Conservation (phyloP, 2,113 vertebrate species). For the Hylia prasina region DNA sequence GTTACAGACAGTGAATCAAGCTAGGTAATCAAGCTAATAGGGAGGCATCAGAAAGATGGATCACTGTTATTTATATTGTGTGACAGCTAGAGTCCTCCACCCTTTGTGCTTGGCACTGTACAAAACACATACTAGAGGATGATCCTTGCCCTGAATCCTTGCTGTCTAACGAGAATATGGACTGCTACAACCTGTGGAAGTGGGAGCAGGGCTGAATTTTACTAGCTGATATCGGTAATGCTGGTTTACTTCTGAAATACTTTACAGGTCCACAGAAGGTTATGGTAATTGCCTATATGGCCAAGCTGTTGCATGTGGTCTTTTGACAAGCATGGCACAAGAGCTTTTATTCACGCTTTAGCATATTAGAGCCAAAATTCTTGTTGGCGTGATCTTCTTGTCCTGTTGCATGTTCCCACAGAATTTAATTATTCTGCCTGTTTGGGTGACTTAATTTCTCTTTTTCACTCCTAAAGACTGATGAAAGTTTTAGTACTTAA, state of each 20-base stretch:
- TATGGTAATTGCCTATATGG: not conserved
- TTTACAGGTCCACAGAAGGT: not conserved
- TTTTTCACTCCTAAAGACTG: not conserved
- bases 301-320: not conserved
- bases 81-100: not conserved
- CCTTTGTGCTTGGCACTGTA: not conserved
- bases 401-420: not conserved
- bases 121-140: not conserved
- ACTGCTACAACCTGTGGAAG: not conserved
- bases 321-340: not conserved
- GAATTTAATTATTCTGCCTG: not conserved
- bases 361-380: not conserved
- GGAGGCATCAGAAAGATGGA: constrained; percentile 1
- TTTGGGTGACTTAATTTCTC: not conserved
- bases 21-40: constrained; percentile 8
- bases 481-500: not conserved
- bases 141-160: not conserved
- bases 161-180: not conserved
- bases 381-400: not conserved
- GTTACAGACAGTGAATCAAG: constrained; percentile 16
- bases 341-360: not conserved
- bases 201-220: not conserved
- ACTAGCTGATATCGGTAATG: not conserved
- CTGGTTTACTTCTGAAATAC: not conserved
- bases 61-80: not conserved